These are phyloP conservation scores for Harpagus bidentatus DNA, from an alignment of 2,113 vertebrate species.

Conservation along the genomic window DNA sequence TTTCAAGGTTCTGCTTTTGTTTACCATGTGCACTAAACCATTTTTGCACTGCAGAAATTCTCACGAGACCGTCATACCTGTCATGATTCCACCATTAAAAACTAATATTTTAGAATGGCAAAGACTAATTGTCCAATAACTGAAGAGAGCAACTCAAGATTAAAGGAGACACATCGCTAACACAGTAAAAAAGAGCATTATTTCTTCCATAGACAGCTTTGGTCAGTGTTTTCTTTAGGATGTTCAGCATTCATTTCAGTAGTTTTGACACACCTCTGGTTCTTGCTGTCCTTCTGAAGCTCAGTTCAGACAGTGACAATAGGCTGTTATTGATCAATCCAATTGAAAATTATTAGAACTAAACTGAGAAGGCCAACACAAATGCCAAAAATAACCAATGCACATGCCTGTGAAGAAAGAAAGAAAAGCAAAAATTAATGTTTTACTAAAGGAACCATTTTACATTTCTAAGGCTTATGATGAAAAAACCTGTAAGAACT, in stretches of 20 bases:
- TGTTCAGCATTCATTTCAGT: background rate
- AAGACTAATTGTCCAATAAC: background rate
- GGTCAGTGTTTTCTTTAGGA: background rate
- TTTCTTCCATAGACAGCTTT: background rate
- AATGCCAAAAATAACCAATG: constrained; percentile 84
- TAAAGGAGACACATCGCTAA: background rate
- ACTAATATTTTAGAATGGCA: background rate
- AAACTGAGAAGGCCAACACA: constrained; percentile 85
- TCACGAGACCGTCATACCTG: background rate
- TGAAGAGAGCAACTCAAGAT: background rate
- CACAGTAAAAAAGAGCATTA: background rate
- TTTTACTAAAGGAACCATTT: background rate
- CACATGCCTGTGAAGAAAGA: constrained; percentile 78
- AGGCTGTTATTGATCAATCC: constrained; percentile 66
- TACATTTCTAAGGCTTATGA: background rate
- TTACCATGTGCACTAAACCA: background rate
- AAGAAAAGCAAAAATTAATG: constrained; percentile 7
- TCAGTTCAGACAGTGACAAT: background rate
- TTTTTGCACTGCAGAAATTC: background rate
- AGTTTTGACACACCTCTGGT: background rate
- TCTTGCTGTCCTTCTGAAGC: background rate
- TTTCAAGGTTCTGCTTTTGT: background rate
- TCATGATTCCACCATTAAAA: background rate
- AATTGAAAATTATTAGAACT: constrained; percentile 79
- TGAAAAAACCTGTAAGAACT: background rate